Evolutionary conservation across 1,140 invertebrate genomes (phyloP), one percentile per base, ranked within the genome.

Genomic region (Eumaeus atala): DNA sequence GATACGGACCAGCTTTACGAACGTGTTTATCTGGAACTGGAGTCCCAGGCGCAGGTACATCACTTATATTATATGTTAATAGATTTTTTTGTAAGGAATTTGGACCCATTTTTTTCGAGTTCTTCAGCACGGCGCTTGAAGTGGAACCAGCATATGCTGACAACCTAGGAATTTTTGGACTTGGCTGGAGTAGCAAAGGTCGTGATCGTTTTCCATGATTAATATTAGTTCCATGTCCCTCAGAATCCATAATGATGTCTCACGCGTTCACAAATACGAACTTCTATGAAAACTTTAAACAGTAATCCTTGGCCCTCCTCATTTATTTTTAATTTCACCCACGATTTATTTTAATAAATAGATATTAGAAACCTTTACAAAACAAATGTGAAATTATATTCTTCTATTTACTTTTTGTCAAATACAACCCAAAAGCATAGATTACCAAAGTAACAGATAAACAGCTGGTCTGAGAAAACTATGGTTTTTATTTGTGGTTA

Each of bases 1-100:
- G 85, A 77, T 92, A 94, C 38, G 91, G 91, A 12, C 93, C 93
- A 44, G 93, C 93, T 73, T 90, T 89, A 40, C 84, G 77, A 12
- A 88, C 81, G 17, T 70, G 66, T 51, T 84, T 87, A 44, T 87
- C 80, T 17, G 83, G 75, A n/a, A 88, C 87, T 40, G 74, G 73
- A 42, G 85, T 84, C 0, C 87, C 85, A 53, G 72, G 66, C 5
- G 70, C 54, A 33, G 85, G 87, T 2, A 87, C 71, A 67, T 84
- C 77, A 65, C 56, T 82, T 38, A 61, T 71, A 51, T 79, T 75
- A 58, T 83, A 84, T 9, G 67, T 58, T 16, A 77, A 49, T 59
- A 76, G 76, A 4, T 59, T n/a, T 50, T 76, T 76, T 48, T 70
- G 76, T 11, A 72, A 56, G 35, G 69, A 63, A 56, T 67, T 67